Base-by-base conservation (phyloP, 2,797 vertebrate species). In the Acanthopagrus latus region DNA sequence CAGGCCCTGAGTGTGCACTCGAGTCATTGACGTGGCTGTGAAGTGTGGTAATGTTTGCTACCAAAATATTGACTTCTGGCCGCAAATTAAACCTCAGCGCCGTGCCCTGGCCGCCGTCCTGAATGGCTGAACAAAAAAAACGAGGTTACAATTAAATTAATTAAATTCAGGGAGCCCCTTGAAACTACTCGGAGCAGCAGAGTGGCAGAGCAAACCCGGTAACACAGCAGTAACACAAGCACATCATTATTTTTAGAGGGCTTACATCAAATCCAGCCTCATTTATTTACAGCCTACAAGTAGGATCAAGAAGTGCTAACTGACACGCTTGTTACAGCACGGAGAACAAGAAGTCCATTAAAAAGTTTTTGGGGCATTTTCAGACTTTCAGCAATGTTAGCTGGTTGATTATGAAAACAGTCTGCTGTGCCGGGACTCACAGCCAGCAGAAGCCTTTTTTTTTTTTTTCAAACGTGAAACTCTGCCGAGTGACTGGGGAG, bases 401-500 rank as follows among this genome's bases (percentile, higher is more conserved):
- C 86, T 63, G 82, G 81, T 89, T 91, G 91, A 91, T 92, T 88
- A 92, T 91, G 90, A 94, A 92, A 94, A 91, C 91, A 90, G 86
- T 91, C 60, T 86, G 88, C 88, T 81, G 74, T 83, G 80, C 88
- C 90, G 60, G 86, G 87, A 91, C 84, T 89, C 74, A 72, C 83
- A 91, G 92, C 86, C 88, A 91, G 88, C 65, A 65, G 86, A 93
- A 89, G 38, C 60, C 68, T 77, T 81, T 90, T 84, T 77, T 82
- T 90, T 84, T 90, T 91, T n/a, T n/a, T n/a, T n/a, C 81, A 84
- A 93, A 90, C 85, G 92, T 83, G 78, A 92, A 90, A 88, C 84
- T 87, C 80, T 84, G 83, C 82, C 79, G 90, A 91, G 91, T 78
- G 88, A 89, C 89, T 80, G 73, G 75, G 82, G 90, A 88, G 72